These are phyloP conservation scores for Hololepta plana DNA, from an alignment of 2,888 invertebrate species.

Conservation along the genomic window DNA sequence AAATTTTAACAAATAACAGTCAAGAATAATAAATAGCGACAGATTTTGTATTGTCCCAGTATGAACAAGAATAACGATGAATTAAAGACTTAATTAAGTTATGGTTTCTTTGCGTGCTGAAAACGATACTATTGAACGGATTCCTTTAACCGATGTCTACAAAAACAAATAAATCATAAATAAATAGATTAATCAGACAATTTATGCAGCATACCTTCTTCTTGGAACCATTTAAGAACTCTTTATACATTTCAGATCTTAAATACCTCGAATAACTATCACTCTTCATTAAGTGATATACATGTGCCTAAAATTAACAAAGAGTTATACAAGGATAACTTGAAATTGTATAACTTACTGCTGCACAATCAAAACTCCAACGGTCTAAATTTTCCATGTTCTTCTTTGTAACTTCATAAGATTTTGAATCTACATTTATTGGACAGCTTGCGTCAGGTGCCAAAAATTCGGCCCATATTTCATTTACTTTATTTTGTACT, in stretches of 20 bases:
- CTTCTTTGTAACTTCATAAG: constrained; percentile 66
- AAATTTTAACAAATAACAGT: too few relatives aligned
- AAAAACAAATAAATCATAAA: constrained; percentile 20
- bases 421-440: constrained; percentile 91
- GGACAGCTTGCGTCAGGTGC: constrained; percentile 89
- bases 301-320: constrained; percentile 61
- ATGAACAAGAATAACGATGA: too few relatives aligned
- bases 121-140: constrained; percentile 70
- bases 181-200: constrained; percentile 9
- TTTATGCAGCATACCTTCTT: constrained; percentile 60
- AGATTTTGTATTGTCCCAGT: too few relatives aligned
- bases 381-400: constrained; percentile 71
- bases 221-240: constrained; percentile 85
- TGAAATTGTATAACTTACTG: constrained; percentile 52
- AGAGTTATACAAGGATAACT: too few relatives aligned
- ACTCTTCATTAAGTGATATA: constrained; percentile 98
- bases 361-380: constrained; percentile 94
- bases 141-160: constrained; percentile 74
- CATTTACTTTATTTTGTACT: constrained; percentile 62
- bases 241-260: constrained; percentile 97
- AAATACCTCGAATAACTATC: constrained; percentile 97
- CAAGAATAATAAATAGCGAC: too few relatives aligned
- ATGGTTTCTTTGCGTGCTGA: too few relatives aligned
- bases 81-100: too few relatives aligned
- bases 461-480: constrained; percentile 87